phyloP scores from a whole-genome alignment of 1,140 invertebrate genomes.

The Daktulosphaira vitifoliae region DNA sequence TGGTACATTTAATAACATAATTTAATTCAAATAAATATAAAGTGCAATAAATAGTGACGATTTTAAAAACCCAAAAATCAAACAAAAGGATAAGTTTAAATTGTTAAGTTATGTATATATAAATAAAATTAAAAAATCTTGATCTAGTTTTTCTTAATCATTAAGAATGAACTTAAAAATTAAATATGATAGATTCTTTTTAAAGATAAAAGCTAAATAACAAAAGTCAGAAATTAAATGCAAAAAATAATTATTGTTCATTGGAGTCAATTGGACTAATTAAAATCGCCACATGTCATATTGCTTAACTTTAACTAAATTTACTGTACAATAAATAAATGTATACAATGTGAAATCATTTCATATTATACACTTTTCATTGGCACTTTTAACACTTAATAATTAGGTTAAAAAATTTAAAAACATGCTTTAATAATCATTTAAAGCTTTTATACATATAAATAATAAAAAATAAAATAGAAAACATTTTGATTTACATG shows the following conservation, averaged over 20 bases:
- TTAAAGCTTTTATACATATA: too few relatives aligned
- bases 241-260: constrained; percentile 23
- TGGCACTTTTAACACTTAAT: constrained; percentile 30
- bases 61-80: constrained; percentile 29
- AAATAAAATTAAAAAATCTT: too few relatives aligned
- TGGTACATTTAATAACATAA: constrained; percentile 3
- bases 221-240: constrained; percentile 6
- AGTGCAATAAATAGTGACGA: constrained; percentile 11
- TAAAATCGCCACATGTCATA: constrained; percentile 28
- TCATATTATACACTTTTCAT: constrained; percentile 26
- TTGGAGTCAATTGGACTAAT: constrained; percentile 31
- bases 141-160: too few relatives aligned
- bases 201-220: too few relatives aligned
- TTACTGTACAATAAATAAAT: constrained; percentile 20
- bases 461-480: too few relatives aligned
- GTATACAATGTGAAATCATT: constrained; percentile 21
- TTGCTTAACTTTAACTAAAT: constrained; percentile 21
- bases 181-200: too few relatives aligned
- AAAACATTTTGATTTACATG: constrained; percentile 27
- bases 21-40: constrained; percentile 14
- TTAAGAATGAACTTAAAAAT: too few relatives aligned
- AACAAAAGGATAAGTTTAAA: too few relatives aligned
- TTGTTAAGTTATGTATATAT: too few relatives aligned
- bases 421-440: constrained; percentile 17
- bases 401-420: constrained; percentile 1